Evolutionary conservation across 2,113 vertebrate species (phyloP), one percentile per base, ranked within the genome.

Genomic region (Tamias sibiricus): DNA sequence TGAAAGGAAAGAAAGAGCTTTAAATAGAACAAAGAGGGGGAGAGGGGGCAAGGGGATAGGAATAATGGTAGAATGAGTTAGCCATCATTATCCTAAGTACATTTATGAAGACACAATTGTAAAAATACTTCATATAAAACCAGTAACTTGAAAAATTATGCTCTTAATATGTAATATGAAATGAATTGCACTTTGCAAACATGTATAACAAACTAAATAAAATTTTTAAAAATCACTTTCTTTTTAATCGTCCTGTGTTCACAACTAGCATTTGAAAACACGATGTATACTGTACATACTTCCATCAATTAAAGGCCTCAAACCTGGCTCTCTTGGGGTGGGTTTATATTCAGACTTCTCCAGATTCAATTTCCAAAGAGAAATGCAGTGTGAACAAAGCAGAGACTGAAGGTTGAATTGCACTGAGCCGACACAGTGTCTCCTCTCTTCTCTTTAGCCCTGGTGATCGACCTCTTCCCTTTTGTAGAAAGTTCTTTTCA

Each of bases 401-500:
- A 16, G 14, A 82, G 88, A 42, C 52, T 37, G n/a, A 59, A 91
- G 52, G 40, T 7, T 87, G 62, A 86, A 30, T 20, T 92, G 68
- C 90, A 86, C 12, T 9, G 84, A 94, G 32, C 26, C 4, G 4
- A 77, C 77, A 57, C 28, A 8, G 11, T 26, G 14, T 90, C 85
- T 94, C 79, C 75, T 95, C 54, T 74, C 69, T 88, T 88, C 81
- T 66, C 75, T 69, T 57, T 49, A 91, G 49, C 62, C 44, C 35
- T 89, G 47, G n/a, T 66, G 42, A 59, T 22, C 0, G 2, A 40
- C 54, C 47, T 64, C 74, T 95, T 96, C 47, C 47, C 74, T 69
- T 82, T 71, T 64, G 59, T 82, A 81, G 69, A 64, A 91, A 32
- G 77, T 44, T 91, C 87, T 81, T 93, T 94, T 85, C 72, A 93